Evolutionary conservation across 2,797 vertebrate genomes (phyloP), one percentile per base, ranked within the genome.

Genomic region (Scomberomorus guttatus): DNA sequence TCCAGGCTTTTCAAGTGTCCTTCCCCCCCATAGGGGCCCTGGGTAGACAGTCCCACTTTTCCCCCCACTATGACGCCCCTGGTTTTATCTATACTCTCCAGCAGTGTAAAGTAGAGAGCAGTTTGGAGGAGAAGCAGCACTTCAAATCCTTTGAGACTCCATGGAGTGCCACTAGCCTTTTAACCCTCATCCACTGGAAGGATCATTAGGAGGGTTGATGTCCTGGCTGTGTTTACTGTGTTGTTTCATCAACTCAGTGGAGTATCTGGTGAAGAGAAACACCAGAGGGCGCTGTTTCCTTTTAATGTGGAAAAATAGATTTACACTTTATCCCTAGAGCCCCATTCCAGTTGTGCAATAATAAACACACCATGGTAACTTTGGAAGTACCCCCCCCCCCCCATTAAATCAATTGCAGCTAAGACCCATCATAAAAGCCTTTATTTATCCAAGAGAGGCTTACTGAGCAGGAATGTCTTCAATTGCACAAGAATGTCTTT

Each of bases 221-320:
- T 69, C 48, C 34, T 84, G 52, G 42, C 34, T 37, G 66, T 46
- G 51, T 13, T 61, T 17, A 44, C 72, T 62, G n/a, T 29, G 10
- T 11, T 34, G n/a, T 76, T 52, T 75, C 50, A 54, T 66, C 55
- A 61, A 12, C 58, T 8, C 34, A 1, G 18, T 39, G 22, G 29
- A 46, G 56, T 10, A 9, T 39, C 12, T 51, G 6, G 3, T 24
- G 25, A 9, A 51, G 12, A 24, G 0, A 17, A 66, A 75, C 93
- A 88, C 79, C 77, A 93, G 94, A 79, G 85, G 91, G 87, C 80
- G 81, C 82, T 27, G 22, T 80, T 80, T 76, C 37, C 51, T 29
- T 13, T 58, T 46, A 37, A 79, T 80, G 55, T 63, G 14, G 39
- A 61, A 82, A 82, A 89, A 70, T 72, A 51, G 78, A 78, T 81